Percentiles rank a stretch among this genome's conserved stretches.
Conservation (phyloP, 2,888 invertebrate species). For the Philopedon plagiatum region DNA sequence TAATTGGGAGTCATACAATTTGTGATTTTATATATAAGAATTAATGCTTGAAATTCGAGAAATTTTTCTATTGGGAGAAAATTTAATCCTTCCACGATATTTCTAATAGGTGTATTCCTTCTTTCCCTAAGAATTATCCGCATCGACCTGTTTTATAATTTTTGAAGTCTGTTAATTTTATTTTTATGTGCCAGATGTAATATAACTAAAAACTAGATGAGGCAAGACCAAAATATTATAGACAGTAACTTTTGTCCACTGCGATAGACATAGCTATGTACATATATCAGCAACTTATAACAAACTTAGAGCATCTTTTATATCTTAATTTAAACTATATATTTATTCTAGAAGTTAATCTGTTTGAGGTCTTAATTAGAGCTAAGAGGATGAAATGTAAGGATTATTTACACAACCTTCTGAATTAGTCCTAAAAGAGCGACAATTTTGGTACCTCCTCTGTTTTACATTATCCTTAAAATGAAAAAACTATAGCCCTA, state of each 20-base stretch:
- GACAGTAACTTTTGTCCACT: no score
- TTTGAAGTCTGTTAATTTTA: no score
- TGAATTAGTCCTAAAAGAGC: neutral
- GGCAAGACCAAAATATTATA: neutral
- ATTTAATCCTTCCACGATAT: no score
- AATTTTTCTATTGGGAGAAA: no score
- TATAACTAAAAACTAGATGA: neutral
- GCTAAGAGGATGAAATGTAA: neutral
- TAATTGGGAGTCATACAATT: no score
- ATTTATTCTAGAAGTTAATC: neutral
- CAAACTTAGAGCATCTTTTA: neutral
- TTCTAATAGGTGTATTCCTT: no score
- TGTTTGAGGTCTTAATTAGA: neutral
- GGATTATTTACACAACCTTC: constrained; percentile 1
- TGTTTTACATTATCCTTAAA: neutral
- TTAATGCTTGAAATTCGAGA: no score
- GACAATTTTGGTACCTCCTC: neutral
- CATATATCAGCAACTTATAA: neutral
- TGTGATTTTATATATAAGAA: no score
- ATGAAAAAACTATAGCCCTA: neutral
- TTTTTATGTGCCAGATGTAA: no score
- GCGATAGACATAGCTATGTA: no score
- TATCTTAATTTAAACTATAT: neutral
- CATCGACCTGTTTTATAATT: no score
- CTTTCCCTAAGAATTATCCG: no score